Evolutionary conservation across 37 sponge, comb jelly and placozoan genomes (phyloP).

Genomic region (Bolinopsis microptera): DNA sequence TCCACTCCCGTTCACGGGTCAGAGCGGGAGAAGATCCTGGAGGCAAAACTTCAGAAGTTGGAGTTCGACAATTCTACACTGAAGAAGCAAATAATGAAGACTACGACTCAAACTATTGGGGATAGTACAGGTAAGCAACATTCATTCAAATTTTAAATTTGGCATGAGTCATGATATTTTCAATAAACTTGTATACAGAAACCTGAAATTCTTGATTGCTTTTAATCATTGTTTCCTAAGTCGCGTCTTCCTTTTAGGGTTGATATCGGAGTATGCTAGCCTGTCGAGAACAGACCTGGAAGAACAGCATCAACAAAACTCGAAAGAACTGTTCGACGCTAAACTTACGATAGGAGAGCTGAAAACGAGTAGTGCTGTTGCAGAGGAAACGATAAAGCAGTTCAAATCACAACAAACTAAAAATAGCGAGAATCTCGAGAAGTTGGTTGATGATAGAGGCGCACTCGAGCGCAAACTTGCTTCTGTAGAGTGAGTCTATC

Average conservation of each 20-base stretch:
- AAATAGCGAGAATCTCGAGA: constrained; percentile 27
- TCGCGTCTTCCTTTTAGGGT: constrained; percentile 1
- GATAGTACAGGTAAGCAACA: constrained; percentile 16
- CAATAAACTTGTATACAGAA: too few relatives aligned
- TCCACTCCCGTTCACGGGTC: constrained; percentile 5
- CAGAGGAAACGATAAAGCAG: neutral
- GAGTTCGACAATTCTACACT: constrained; percentile 41
- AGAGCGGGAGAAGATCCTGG: constrained; percentile 34
- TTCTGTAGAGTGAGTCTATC: neutral
- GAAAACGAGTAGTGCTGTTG: neutral
- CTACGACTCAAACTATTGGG: neutral
- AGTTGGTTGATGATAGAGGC: neutral
- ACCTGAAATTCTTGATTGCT: too few relatives aligned
- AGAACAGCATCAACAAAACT: neutral
- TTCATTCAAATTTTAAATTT: too few relatives aligned
- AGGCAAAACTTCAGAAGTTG: constrained; percentile 5
- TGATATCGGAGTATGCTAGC: constrained; percentile 27
- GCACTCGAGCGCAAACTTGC: neutral
- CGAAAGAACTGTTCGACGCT: neutral
- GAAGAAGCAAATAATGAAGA: constrained; percentile 37
- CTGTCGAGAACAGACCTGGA: constrained; percentile 2
- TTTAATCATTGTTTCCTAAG: too few relatives aligned
- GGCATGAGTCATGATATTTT: too few relatives aligned
- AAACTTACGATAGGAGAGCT: constrained; percentile 16
- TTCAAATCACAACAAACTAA: neutral